Conservation (phyloP, 2,113 vertebrate genomes). For the Progne subis region DNA sequence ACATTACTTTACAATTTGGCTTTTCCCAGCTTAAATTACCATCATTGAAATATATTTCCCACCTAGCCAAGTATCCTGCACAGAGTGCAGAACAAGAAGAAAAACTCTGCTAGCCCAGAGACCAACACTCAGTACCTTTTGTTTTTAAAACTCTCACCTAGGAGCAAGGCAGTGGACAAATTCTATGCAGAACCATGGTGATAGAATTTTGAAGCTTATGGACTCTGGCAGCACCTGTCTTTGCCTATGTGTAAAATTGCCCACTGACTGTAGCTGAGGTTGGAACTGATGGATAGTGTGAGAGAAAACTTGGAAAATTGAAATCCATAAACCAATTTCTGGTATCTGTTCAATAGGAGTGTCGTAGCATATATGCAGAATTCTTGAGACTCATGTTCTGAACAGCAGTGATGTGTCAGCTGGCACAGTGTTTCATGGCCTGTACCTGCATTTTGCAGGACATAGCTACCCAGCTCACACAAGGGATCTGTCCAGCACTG, state of each 20-base stretch:
- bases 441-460: neutral
- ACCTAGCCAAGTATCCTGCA: neutral
- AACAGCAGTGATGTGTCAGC: neutral
- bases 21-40: slow-evolving; percentile 12
- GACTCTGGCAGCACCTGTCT: neutral
- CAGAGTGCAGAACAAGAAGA: neutral
- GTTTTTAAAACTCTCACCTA: neutral
- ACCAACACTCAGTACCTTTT: neutral
- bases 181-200: neutral
- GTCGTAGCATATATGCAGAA: fast-evolving
- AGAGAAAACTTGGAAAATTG: neutral
- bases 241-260: neutral
- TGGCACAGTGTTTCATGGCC: fast-evolving
- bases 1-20: slow-evolving; percentile 16
- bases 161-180: neutral
- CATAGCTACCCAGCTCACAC: neutral
- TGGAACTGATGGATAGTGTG: neutral
- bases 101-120: neutral
- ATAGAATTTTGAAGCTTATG: neutral
- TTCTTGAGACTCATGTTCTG: neutral
- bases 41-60: neutral
- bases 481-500: neutral
- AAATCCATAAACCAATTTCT: neutral
- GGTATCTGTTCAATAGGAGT: neutral
- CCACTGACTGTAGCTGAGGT: neutral